Base-by-base conservation (phyloP, 2,888 invertebrate genomes). In the Eremobia ochroleuca region DNA sequence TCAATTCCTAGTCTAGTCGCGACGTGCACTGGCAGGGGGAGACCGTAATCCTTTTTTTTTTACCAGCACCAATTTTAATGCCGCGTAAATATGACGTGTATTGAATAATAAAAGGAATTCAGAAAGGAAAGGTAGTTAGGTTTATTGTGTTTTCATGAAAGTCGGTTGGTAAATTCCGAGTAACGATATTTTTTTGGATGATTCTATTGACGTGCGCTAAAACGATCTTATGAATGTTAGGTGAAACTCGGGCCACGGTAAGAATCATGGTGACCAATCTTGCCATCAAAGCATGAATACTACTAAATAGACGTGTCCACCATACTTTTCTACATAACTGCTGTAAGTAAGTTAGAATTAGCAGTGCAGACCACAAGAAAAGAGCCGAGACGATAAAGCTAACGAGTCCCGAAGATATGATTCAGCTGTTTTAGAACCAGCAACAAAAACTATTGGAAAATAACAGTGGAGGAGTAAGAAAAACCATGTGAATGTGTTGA, bases 41-140 rank as follows among this genome's bases (percentile, higher is more conserved):
- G n/a, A 34, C 49, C 13, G 72, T 75, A 75, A 49, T 64, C 40
- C 46, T 61, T 72, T 84, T 79, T 83, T 80, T n/a, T n/a, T n/a
- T n/a, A n/a, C n/a, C 46, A 65, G 46, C 65, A 55, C 72, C 66
- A 79, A 84, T 84, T 85, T 82, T 79, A 79, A 83, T 79, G 73
- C 73, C 58, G 58, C 79, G 59, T 76, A 76, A 82, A 84, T 85
- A 73, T 76, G 52, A 71, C 79, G 85, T 82, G 81, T 73, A 73
- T 76, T 79, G 87, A 87, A 87, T 86, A 77, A 55, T 73, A 83
- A 86, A 59, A 43, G 52, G 21, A n/a, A 70, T 70, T 74, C 43
- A 18, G 28, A 70, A 59, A 70, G n/a, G 46, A 37, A 43, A 5
- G 49, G n/a, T 40, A 49, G 62, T 81, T 55, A 77, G 46, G 55